These are phyloP conservation scores for Panthera tigris DNA, from an alignment of 2,113 vertebrate species.

Conservation along the genomic window DNA sequence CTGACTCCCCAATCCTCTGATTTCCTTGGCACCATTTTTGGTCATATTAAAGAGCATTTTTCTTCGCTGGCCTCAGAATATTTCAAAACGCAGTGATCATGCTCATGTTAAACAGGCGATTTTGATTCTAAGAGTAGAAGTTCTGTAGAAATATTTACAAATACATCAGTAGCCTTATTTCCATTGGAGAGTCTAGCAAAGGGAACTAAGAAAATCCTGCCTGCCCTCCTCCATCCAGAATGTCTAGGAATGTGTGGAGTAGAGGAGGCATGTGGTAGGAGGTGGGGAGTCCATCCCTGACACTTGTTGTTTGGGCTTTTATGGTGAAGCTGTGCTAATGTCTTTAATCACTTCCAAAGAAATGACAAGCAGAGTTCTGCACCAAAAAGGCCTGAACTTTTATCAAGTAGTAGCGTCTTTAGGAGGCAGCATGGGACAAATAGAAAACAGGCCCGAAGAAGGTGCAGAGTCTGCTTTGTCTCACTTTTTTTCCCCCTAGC, in stretches of 20 bases:
- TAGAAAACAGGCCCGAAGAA: conserved; percentile 76
- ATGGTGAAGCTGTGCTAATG: conserved; percentile 43
- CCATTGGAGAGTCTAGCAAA: not conserved
- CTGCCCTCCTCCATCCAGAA: not conserved
- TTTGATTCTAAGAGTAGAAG: conserved; percentile 18
- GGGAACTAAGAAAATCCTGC: not conserved
- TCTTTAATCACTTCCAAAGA: conserved; percentile 65
- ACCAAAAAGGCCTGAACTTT: conserved; percentile 68
- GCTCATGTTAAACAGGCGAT: not conserved
- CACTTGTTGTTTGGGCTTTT: conserved; percentile 21
- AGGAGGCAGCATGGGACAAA: conserved; percentile 78
- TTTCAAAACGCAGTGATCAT: not conserved
- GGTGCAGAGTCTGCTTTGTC: conserved; percentile 65
- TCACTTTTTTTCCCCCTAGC: conserved; percentile 27
- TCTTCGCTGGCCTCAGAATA: not conserved
- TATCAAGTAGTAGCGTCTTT: conserved; percentile 77
- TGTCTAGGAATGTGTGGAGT: not conserved
- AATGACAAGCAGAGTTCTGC: conserved; percentile 51
- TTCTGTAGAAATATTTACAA: not conserved
- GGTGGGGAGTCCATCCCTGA: not conserved
- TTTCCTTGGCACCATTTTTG: not conserved
- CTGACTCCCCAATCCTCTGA: not conserved
- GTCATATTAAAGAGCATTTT: not conserved
- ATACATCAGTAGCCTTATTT: not conserved
- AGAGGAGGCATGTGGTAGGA: not conserved